Conservation (phyloP, 92 coral and sea anemone species). For the Scolanthus callimorphus region DNA sequence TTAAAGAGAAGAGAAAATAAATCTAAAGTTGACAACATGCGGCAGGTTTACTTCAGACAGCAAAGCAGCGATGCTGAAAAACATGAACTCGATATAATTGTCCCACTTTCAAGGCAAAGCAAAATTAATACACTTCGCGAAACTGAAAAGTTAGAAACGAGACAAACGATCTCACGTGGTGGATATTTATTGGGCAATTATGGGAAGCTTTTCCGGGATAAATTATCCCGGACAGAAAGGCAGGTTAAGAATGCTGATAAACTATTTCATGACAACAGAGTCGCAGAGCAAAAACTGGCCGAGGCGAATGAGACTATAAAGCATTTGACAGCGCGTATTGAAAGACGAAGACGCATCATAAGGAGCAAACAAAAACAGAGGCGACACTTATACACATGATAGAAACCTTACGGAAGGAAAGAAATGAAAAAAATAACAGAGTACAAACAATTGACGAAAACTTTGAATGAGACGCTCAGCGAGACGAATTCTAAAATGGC, state of each 20-base stretch:
- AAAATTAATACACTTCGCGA: too few relatives aligned
- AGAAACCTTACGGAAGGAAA: not conserved
- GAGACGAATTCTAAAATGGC: not conserved
- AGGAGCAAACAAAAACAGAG: not conserved
- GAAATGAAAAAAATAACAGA: not conserved
- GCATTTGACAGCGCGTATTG: not conserved
- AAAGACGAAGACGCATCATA: not conserved
- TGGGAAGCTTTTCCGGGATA: not conserved
- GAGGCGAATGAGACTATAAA: not conserved
- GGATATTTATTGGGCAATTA: not conserved
- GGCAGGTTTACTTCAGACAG: too few relatives aligned
- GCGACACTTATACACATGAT: not conserved
- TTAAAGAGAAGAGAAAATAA: too few relatives aligned
- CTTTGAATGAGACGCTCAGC: not conserved
- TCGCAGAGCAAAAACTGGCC: not conserved
- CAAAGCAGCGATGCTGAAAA: too few relatives aligned
- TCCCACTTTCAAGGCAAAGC: too few relatives aligned
- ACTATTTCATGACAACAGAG: not conserved
- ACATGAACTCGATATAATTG: too few relatives aligned
- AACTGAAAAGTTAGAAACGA: not conserved
- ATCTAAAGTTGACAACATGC: too few relatives aligned
- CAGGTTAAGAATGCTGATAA: not conserved
- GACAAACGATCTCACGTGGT: not conserved
- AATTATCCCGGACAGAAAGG: not conserved
- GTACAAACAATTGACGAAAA: not conserved